Evolutionary conservation across 2,797 vertebrate species (phyloP).

Genomic region (Semotilus atromaculatus): DNA sequence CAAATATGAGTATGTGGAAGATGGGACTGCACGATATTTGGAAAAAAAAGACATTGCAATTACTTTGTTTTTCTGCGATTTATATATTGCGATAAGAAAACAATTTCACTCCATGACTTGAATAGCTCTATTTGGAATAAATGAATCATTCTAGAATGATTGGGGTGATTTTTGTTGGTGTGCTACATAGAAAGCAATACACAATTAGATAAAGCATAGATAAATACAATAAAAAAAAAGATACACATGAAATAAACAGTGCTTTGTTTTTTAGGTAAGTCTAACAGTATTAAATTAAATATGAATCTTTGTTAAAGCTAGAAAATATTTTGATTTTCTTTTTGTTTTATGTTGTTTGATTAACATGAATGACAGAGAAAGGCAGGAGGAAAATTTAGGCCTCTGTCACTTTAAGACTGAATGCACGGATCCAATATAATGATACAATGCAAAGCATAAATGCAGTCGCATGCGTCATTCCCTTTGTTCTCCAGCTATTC

Average conservation of each 20-base stretch:
- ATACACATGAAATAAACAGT: background rate
- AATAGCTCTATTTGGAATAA: background rate
- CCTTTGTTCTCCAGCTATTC: too few species aligned
- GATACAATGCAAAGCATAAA: too few species aligned
- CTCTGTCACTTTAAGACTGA: background rate
- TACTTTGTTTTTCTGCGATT: background rate
- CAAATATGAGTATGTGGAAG: background rate
- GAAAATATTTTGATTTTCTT: background rate
- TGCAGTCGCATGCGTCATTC: too few species aligned
- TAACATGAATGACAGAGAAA: background rate
- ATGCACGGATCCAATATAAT: background rate
- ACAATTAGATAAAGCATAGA: background rate
- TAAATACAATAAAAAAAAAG: background rate
- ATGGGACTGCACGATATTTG: background rate
- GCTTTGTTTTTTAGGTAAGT: background rate
- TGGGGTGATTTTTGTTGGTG: background rate
- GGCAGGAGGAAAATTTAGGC: background rate
- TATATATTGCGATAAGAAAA: background rate
- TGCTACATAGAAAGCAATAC: background rate
- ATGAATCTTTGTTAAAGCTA: background rate
- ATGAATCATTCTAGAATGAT: background rate
- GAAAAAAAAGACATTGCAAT: accelerated
- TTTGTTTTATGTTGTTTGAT: background rate
- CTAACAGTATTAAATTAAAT: background rate
- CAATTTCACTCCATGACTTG: background rate